phyloP scores from a whole-genome alignment of 2,113 vertebrate genomes.

The Anguilla japonica region DNA sequence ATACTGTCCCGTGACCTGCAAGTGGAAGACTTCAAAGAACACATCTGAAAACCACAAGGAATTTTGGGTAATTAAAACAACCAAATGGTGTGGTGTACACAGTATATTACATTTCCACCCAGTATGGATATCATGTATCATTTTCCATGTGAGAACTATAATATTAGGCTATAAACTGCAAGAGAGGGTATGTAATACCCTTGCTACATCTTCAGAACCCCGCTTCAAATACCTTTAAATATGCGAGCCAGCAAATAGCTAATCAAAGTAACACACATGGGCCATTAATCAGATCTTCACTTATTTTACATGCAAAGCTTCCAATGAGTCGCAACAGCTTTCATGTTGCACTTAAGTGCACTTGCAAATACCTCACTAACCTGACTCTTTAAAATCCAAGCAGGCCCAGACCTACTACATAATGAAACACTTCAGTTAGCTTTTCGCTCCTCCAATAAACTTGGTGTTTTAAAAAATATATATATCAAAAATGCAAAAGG shows the following conservation, averaged over 20 bases:
- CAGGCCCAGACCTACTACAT: background rate
- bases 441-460: background rate
- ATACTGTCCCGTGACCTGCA: no score
- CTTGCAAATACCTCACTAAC: background rate
- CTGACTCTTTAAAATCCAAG: background rate
- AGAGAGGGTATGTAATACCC: background rate
- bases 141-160: background rate
- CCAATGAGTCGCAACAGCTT: background rate
- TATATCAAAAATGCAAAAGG: conserved; percentile 1
- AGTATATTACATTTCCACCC: background rate
- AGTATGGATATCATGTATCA: background rate
- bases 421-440: conserved; percentile 7
- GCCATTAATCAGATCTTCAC: background rate
- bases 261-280: background rate
- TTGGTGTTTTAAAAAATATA: background rate
- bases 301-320: background rate
- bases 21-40: no score
- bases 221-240: background rate
- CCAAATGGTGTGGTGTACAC: no score
- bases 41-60: no score
- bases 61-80: no score
- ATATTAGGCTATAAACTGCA: background rate
- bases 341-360: background rate
- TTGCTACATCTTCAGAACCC: background rate
- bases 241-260: background rate